Evolutionary conservation across 2,797 vertebrate genomes (phyloP).

Genomic region (Helostoma temminkii): DNA sequence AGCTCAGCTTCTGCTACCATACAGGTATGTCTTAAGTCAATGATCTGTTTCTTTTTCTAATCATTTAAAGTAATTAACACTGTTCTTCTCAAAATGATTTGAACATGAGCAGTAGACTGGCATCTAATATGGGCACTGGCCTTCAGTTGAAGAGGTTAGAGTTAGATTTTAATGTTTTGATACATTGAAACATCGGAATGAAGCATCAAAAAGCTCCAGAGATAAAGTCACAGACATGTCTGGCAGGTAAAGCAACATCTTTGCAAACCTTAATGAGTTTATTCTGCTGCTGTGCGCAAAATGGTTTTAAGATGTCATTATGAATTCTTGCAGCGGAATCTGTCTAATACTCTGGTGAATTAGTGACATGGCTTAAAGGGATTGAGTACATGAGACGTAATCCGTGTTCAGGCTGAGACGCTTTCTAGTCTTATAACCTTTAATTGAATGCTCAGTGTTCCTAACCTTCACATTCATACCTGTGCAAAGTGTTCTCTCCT

Average conservation of each 20-base stretch:
- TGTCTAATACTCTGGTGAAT: conserved; percentile 72
- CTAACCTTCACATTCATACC: conserved; percentile 51
- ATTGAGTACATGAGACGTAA: conserved; percentile 80
- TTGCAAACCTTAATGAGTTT: conserved; percentile 70
- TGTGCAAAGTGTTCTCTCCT: conserved; percentile 29
- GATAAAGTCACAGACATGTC: conserved; percentile 56
- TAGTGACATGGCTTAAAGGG: conserved; percentile 81
- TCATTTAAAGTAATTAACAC: conserved; percentile 14
- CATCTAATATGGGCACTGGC: conserved; percentile 57
- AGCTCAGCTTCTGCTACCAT: conserved; percentile 21
- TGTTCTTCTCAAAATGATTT: background rate
- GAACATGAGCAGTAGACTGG: conserved; percentile 8
- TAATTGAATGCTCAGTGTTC: conserved; percentile 27
- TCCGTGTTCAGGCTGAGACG: conserved; percentile 61
- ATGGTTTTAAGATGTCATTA: conserved; percentile 72
- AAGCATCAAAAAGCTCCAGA: conserved; percentile 64
- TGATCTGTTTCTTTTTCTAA: conserved; percentile 11
- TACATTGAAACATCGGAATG: conserved; percentile 34
- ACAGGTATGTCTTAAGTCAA: conserved; percentile 58
- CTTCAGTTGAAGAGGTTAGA: conserved; percentile 39
- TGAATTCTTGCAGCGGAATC: conserved; percentile 62
- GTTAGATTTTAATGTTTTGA: conserved; percentile 36
- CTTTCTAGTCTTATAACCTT: conserved; percentile 64
- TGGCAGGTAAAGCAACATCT: conserved; percentile 69
- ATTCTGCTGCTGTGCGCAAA: conserved; percentile 77